These are phyloP conservation scores for Liposcelis brunnea DNA, from an alignment of 2,888 invertebrate species.

Conservation along the genomic window DNA sequence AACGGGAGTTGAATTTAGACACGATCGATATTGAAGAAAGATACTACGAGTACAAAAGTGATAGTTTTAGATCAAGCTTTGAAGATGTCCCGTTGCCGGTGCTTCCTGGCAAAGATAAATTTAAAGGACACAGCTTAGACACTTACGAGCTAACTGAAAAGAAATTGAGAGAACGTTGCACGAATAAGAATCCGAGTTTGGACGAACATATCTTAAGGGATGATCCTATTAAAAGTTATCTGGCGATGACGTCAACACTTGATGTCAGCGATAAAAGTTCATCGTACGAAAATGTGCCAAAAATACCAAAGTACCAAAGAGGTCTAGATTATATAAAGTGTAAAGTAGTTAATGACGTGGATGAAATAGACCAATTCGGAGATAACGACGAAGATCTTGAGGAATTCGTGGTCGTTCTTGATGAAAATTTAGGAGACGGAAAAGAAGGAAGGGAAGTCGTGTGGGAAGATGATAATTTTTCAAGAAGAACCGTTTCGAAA, in stretches of 20 bases:
- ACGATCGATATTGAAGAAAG: conserved; percentile 2
- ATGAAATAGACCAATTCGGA: neutral
- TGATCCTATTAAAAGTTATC: neutral
- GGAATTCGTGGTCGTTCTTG: conserved; percentile 5
- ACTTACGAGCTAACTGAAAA: conserved; percentile 6
- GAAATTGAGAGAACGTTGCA: conserved; percentile 3
- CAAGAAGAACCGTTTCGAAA: conserved; percentile 1
- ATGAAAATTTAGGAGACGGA: neutral
- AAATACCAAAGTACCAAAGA: conserved; percentile 1
- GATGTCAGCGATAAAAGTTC: conserved; percentile 37
- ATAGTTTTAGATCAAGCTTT: neutral
- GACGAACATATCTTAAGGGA: conserved; percentile 5
- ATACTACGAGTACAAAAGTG: too few relatives aligned
- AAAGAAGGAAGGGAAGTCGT: neutral
- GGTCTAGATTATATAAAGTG: neutral
- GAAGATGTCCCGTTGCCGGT: conserved; percentile 8
- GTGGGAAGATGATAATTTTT: conserved; percentile 3
- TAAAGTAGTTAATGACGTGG: neutral
- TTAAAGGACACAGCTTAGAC: conserved; percentile 6
- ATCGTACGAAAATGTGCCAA: conserved; percentile 27
- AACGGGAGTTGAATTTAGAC: conserved; percentile 5
- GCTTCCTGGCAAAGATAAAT: conserved; percentile 1
- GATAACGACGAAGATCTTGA: conserved; percentile 1
- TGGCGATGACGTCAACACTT: conserved; percentile 19
- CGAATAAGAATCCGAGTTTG: conserved; percentile 6